Base-by-base conservation (phyloP, 2,888 invertebrate genomes). In the Xestia xanthographa region DNA sequence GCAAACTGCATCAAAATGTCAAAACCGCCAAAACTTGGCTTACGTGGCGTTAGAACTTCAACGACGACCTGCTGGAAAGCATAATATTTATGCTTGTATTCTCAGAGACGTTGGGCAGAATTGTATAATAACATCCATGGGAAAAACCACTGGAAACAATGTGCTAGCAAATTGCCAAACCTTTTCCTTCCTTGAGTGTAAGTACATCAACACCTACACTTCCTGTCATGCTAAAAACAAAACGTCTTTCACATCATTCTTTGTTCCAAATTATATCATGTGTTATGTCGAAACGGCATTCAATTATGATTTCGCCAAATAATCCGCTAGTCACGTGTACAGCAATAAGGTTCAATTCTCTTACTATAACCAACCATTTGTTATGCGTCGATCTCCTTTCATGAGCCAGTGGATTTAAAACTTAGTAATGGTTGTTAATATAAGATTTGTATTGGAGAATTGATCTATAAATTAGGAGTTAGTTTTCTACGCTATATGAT, bases 221-320 rank as follows among this genome's bases (percentile, higher is more conserved):
- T 68, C 53, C 48, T 62, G 63, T 45, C 50, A 72, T 26, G 56
- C 41, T 5, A 50, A 56, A 63, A 75, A 65, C 53, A 53, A 75
- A 72, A 66, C 9, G 34, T 53, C 43, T 84, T 69, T 69, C 56
- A 62, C 38, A 34, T 58, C 22, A 79, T 68, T 67, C 63, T 72
- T 84, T 84, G 67, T 68, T 63, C 26, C 45, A 53, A 72, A 82
- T 71, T 65, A 76, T 76, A 76, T 63, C 66, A 82, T 73, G 72
- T 62, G 43, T 48, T 66, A 77, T 80, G 80, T 69, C 41, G 73
- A 69, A 77, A 83, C 69, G 60, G 29, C 65, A 73, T 77, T 84
- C 62, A 82, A 79, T 79, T 75, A 85, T 73, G 77, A 85, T 81
- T 80, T 72, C 76, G 73, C 79, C 50, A 78, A 86, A 79, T 87